Conservation (phyloP, 2,797 vertebrate species). For the Brachyalestes nurse region DNA sequence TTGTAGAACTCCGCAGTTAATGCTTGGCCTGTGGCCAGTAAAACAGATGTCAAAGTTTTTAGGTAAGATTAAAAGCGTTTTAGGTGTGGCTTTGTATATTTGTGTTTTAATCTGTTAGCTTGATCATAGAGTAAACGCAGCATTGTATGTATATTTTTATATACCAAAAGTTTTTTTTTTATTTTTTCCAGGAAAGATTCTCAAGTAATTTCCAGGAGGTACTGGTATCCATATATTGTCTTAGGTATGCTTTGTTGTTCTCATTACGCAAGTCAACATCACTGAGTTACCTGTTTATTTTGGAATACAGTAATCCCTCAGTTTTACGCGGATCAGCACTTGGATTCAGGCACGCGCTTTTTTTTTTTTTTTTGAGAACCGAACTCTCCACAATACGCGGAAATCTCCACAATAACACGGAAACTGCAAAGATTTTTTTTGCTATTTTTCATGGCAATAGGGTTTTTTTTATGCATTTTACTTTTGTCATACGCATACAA, state of each 20-base stretch:
- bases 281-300: no score
- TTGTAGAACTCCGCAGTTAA: conserved; percentile 26
- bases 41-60: conserved; percentile 40
- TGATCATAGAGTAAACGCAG: background rate
- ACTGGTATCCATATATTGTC: conserved; percentile 43
- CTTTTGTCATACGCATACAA: no score
- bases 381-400: no score
- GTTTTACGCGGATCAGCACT: no score
- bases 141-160: background rate
- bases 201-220: conserved; percentile 41
- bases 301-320: no score
- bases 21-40: conserved; percentile 28
- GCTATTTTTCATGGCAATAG: no score
- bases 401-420: no score
- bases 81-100: background rate
- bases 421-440: no score
- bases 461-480: no score
- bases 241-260: conserved; percentile 29
- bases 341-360: no score
- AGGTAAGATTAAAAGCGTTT: conserved; percentile 29
- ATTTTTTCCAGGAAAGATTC: conserved; percentile 42
- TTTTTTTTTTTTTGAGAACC: no score
- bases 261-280: background rate
- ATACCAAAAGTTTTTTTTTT: background rate
- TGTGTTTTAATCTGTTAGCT: background rate